Evolutionary conservation across 2,888 invertebrate species (phyloP), one percentile per base, ranked within the genome.

Genomic region (Acrobasis repandana): DNA sequence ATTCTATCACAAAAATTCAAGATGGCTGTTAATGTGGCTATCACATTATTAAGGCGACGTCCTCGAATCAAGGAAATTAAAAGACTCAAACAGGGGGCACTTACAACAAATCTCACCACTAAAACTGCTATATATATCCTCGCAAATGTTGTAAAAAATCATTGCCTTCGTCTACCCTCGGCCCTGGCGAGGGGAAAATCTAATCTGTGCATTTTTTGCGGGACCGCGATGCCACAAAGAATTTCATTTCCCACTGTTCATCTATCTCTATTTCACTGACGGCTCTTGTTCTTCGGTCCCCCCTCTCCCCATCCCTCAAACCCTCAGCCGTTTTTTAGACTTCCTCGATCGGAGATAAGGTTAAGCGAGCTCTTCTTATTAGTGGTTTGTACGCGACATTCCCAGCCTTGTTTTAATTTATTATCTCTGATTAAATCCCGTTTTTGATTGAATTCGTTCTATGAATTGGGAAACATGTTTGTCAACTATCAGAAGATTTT

Each of bases 211-310:
- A 92, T 93, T 93, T 93, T 93, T 93, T 93, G 92, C 92, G 92
- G 88, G 92, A 90, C 90, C 91, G 91, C 91, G 90, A 91, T 89
- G 90, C 92, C 93, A 92, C 93, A 92, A 93, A 92, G 92, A 93
- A 93, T 93, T 93, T 93, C 92, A 93, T 93, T 93, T 93, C 92
- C 92, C 90, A 91, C 91, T 92, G 92, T 93, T 92, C 92, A 93
- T 93, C 92, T 92, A 91, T 93, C 92, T 92, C 92, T 91, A 91
- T 92, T 92, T 90, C 91, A 91, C 85, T 92, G 92, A 92, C 92
- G 90, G 86, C 90, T 86, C 90, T 90, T 91, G 92, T 92, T 92
- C 92, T 92, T 92, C 83, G 79, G 71, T 80, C 82, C 73, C 79
- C 74, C 73, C 72, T 76, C 74, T 68, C 65, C 63, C 68, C 73